These are phyloP conservation scores for Merluccius polli DNA, from an alignment of 2,797 vertebrate species.

Conservation along the genomic window DNA sequence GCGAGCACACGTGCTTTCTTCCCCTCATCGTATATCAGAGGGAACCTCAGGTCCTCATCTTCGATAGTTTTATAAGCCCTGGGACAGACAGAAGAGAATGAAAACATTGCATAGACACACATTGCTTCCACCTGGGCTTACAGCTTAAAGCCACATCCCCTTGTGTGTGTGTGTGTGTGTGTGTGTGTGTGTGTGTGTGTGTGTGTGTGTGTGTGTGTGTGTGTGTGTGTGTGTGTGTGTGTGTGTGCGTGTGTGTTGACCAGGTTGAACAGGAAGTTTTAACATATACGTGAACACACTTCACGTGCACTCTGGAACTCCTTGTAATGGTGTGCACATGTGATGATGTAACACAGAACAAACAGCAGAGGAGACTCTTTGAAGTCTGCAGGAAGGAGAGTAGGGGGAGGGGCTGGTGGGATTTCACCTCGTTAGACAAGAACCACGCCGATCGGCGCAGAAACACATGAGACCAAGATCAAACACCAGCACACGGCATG, in stretches of 20 bases:
- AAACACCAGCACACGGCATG: not conserved
- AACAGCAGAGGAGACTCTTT: not conserved
- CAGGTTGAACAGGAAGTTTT: not conserved
- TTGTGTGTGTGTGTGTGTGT: too few relatives aligned
- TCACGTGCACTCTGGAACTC: not conserved
- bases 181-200: too few relatives aligned
- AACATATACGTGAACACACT: not conserved
- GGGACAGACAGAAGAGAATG: slow-evolving; percentile 16
- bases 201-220: too few relatives aligned
- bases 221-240: too few relatives aligned
- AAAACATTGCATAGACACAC: not conserved
- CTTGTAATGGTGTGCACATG: not conserved
- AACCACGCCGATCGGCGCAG: not conserved
- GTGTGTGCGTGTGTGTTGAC: too few relatives aligned
- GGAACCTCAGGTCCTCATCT: slow-evolving; percentile 97
- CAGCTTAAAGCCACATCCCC: not conserved
- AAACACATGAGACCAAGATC: not conserved
- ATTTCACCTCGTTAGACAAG: not conserved
- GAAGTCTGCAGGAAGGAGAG: not conserved
- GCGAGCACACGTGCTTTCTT: slow-evolving; percentile 84
- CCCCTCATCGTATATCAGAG: slow-evolving; percentile 96
- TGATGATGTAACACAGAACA: not conserved
- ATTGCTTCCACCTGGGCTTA: not conserved
- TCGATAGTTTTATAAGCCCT: slow-evolving; percentile 99
- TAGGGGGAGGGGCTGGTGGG: not conserved